phyloP scores from a whole-genome alignment of 2,113 vertebrate genomes.

The Halichoeres trimaculatus region DNA sequence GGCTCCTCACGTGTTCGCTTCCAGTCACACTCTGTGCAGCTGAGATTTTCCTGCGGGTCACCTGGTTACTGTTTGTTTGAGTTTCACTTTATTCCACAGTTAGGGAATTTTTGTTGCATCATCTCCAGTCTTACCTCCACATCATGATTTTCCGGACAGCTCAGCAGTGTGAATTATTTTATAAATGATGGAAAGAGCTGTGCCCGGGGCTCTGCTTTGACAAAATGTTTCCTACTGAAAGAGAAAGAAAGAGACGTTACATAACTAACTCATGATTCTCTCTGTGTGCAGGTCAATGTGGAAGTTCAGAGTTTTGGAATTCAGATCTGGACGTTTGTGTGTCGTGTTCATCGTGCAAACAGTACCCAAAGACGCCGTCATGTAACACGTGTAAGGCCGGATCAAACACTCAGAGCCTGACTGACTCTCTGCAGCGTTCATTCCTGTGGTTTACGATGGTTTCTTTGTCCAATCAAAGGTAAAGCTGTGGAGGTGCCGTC shows the following conservation, averaged over 20 bases:
- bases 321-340: conserved; percentile 76
- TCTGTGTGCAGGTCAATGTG: conserved; percentile 72
- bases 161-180: not conserved
- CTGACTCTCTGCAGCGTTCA: not conserved
- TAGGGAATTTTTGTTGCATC: not conserved
- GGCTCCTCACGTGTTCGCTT: conserved; percentile 16
- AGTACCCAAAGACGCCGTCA: conserved; percentile 84
- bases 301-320: conserved; percentile 78
- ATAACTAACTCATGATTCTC: conserved; percentile 1
- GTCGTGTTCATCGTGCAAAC: conserved; percentile 77
- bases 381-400: conserved; percentile 82
- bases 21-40: conserved; percentile 1
- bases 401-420: not conserved
- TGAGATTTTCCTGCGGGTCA: not conserved
- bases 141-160: not conserved
- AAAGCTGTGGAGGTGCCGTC: conserved; percentile 58
- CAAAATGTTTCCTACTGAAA: not conserved
- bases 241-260: not conserved
- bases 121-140: not conserved
- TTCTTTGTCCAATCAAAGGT: conserved; percentile 30
- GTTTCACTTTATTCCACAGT: not conserved
- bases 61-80: not conserved
- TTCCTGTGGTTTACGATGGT: not conserved
- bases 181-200: not conserved
- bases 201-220: not conserved